phyloP scores from a whole-genome alignment of 2,797 vertebrate species.

The Myotis planiceps region DNA sequence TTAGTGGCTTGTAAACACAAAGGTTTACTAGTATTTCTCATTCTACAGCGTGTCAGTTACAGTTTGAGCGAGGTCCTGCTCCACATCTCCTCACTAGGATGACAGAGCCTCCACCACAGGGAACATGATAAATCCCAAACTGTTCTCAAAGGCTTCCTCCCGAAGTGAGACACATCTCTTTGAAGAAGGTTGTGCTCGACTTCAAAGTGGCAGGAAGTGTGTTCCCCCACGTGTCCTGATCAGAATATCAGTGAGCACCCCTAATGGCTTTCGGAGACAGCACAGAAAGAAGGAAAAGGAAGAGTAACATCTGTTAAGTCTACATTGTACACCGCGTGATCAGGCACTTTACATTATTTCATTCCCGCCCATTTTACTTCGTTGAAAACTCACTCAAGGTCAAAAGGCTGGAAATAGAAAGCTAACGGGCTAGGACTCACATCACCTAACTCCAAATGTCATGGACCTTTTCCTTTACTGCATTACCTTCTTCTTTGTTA shows the following conservation, averaged over 20 bases:
- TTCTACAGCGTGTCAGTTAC: neutral
- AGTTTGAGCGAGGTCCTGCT: neutral
- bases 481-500: slow-evolving; percentile 77
- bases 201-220: neutral
- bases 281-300: neutral
- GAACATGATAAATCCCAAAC: neutral
- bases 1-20: neutral
- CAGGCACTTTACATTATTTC: neutral
- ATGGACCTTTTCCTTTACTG: neutral
- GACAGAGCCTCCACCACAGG: neutral
- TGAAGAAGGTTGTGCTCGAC: neutral
- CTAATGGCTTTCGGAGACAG: neutral
- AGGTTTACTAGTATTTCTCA: neutral
- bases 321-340: neutral
- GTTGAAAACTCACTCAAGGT: neutral
- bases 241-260: neutral
- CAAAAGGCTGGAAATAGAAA: neutral
- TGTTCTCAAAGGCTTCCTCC: neutral
- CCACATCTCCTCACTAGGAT: neutral
- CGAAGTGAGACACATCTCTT: neutral
- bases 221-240: neutral
- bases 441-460: neutral
- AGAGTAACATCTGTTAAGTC: neutral
- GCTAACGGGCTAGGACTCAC: neutral
- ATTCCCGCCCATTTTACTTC: neutral